Percentiles rank a stretch among this genome's conserved stretches.
phyloP scores from a whole-genome alignment of 2,113 vertebrate species.

The Danio rerio region DNA sequence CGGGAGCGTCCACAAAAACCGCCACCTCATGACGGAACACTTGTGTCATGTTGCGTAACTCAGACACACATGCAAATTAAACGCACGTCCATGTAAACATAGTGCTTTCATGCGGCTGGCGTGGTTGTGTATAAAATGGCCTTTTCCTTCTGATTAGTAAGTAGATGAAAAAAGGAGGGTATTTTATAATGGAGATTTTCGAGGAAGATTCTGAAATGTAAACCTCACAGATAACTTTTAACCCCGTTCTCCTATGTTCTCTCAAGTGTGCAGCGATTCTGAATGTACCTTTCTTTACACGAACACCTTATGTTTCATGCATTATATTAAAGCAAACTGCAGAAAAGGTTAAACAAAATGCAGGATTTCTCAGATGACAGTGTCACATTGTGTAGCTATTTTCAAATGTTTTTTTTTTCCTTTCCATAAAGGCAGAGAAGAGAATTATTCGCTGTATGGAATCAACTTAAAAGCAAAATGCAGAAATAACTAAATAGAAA shows the following conservation, averaged over 20 bases:
- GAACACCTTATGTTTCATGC: not conserved
- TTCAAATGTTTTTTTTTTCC: not conserved
- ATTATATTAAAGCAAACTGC: not conserved
- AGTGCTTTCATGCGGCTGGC: not conserved
- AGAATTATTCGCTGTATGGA: not conserved
- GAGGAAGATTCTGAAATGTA: constrained; percentile 38
- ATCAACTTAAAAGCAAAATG: not conserved
- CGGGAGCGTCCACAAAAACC: constrained; percentile 51
- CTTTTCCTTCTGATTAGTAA: not conserved
- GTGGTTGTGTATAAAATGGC: not conserved
- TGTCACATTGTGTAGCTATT: not conserved
- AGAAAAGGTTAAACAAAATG: not conserved
- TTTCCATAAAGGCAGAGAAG: not conserved
- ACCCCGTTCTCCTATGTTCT: not conserved
- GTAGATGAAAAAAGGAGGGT: not conserved
- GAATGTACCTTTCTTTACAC: constrained; percentile 3
- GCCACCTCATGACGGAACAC: constrained; percentile 52
- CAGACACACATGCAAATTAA: constrained; percentile 25
- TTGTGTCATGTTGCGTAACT: constrained; percentile 54
- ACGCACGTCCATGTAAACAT: constrained; percentile 29
- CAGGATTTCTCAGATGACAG: not conserved
- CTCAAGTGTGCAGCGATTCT: constrained; percentile 29
- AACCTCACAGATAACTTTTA: constrained; percentile 34
- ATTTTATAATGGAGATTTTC: constrained; percentile 32
- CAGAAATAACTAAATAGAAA: not conserved